Evolutionary conservation across 2,888 invertebrate species (phyloP).

Genomic region (Agrochola lychnidis): DNA sequence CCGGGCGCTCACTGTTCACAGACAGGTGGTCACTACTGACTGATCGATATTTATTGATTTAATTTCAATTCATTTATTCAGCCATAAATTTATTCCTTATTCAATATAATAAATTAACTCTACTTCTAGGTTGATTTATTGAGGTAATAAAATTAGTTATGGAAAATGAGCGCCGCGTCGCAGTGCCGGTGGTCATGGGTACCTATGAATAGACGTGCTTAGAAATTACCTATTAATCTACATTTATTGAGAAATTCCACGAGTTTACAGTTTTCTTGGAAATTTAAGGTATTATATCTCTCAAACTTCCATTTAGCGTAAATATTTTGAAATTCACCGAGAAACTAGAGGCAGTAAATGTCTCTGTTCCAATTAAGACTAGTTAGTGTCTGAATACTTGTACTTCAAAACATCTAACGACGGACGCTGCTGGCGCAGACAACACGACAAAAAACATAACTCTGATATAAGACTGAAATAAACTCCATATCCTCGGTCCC

Average conservation of each 20-base stretch:
- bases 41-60: slow-evolving; percentile 67
- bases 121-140: slow-evolving; percentile 58
- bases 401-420: slow-evolving; percentile 50
- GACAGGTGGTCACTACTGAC: slow-evolving; percentile 74
- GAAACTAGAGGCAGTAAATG: slow-evolving; percentile 52
- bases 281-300: slow-evolving; percentile 29
- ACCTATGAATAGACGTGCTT: slow-evolving; percentile 21
- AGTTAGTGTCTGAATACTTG: slow-evolving; percentile 58
- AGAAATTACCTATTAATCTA: slow-evolving; percentile 38
- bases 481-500: slow-evolving; percentile 50
- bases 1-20: slow-evolving; percentile 32
- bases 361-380: slow-evolving; percentile 56
- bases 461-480: slow-evolving; percentile 60
- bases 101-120: slow-evolving; percentile 43
- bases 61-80: slow-evolving; percentile 51
- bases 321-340: slow-evolving; percentile 47
- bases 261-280: slow-evolving; percentile 21
- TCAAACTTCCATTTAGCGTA: slow-evolving; percentile 25
- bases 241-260: slow-evolving; percentile 19
- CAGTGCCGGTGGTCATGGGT: slow-evolving; percentile 28
- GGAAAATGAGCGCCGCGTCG: slow-evolving; percentile 38
- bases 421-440: slow-evolving; percentile 34
- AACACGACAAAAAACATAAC: slow-evolving; percentile 58
- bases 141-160: slow-evolving; percentile 54
- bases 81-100: slow-evolving; percentile 48